Percentiles rank a stretch among this genome's conserved stretches.
Conservation (phyloP, 2,797 vertebrate species). For the Periparus ater region DNA sequence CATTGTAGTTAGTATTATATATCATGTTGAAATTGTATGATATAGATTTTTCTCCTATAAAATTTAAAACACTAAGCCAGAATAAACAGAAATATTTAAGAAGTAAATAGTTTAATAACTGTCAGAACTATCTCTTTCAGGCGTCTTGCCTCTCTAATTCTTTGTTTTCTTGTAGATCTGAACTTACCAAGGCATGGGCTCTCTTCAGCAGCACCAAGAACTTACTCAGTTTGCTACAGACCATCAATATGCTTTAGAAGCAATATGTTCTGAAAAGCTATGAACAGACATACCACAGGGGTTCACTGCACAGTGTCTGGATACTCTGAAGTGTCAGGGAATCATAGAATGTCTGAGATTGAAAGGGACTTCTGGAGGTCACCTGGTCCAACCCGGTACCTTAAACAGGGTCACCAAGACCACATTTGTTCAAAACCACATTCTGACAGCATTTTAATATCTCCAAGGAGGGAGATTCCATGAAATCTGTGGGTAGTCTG, state of each 20-base stretch:
- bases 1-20: not conserved
- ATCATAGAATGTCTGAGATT: not conserved
- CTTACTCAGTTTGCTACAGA: not conserved
- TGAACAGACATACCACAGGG: not conserved
- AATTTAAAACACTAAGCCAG: not conserved
- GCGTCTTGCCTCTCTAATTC: not conserved
- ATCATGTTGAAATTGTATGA: not conserved
- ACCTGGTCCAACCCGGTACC: not conserved
- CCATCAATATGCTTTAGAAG: not conserved
- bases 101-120: not conserved
- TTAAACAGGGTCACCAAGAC: not conserved
- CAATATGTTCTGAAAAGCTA: not conserved
- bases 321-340: not conserved
- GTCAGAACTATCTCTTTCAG: not conserved
- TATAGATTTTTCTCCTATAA: not conserved
- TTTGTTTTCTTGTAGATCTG: not conserved
- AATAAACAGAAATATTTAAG: not conserved
- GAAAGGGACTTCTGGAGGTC: not conserved
- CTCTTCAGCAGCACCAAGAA: not conserved
- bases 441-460: not conserved
- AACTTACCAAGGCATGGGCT: rapidly evolving
- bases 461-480: not conserved
- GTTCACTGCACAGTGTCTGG: not conserved
- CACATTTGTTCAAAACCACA: not conserved
- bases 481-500: not conserved